Evolutionary conservation across 2,113 vertebrate species (phyloP).

Genomic region (Peromyscus maniculatus): DNA sequence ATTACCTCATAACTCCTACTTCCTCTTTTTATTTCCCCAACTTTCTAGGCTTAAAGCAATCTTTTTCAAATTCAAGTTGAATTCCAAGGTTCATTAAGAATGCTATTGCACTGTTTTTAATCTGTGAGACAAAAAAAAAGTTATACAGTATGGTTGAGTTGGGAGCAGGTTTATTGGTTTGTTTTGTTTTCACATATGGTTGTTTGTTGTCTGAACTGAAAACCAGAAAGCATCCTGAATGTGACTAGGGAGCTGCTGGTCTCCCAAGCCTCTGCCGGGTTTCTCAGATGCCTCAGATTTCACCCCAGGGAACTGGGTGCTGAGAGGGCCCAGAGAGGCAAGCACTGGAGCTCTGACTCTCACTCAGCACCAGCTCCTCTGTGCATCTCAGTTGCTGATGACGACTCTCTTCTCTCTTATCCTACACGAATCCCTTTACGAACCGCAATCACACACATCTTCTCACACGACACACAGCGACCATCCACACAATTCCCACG

Average conservation of each 20-base stretch:
- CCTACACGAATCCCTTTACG: not conserved
- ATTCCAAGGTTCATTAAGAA: constrained; percentile 69
- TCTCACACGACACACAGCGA: not conserved
- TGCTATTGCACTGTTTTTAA: constrained; percentile 26
- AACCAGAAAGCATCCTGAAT: not conserved
- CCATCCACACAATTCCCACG: not conserved
- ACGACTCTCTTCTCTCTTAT: accelerated
- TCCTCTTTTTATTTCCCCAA: not conserved
- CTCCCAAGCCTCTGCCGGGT: not conserved
- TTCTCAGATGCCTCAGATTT: not conserved
- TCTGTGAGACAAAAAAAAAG: not conserved
- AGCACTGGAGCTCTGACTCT: not conserved
- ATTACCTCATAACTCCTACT: not conserved
- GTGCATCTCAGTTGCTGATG: not conserved
- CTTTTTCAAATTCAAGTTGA: constrained; percentile 66
- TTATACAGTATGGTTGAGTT: not conserved
- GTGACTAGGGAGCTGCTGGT: not conserved
- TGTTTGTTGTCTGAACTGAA: constrained; percentile 35
- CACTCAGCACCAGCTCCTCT: not conserved
- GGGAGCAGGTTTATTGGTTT: constrained; percentile 22
- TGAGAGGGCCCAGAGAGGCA: not conserved
- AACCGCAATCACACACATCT: not conserved
- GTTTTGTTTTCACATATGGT: constrained; percentile 32
- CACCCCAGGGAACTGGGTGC: not conserved
- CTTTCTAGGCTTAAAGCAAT: constrained; percentile 41